A percentile compares a stretch with the other conserved stretches of the same genome.
Conservation (phyloP, 1,140 invertebrate genomes). For the Drosophila setifemur region DNA sequence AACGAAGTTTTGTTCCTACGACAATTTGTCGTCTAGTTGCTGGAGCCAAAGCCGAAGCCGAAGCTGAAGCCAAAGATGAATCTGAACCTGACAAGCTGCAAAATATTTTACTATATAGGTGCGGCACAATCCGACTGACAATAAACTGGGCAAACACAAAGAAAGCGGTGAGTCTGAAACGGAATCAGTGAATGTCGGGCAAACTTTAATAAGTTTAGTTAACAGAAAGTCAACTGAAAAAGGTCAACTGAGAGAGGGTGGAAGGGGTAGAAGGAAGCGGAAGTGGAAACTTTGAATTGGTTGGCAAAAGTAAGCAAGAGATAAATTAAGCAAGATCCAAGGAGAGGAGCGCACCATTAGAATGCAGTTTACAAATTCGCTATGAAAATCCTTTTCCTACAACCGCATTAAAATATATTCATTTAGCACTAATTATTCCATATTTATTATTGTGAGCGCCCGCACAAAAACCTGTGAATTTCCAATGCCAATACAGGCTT, state of each 20-base stretch:
- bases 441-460: background rate
- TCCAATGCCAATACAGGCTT: background rate
- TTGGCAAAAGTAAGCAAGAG: background rate
- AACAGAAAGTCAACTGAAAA: constrained; percentile 21
- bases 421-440: no score
- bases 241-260: background rate
- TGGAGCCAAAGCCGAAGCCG: constrained; percentile 16
- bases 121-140: constrained; percentile 11
- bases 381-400: no score
- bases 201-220: constrained; percentile 35
- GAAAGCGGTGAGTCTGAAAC: background rate
- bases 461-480: constrained; percentile 20
- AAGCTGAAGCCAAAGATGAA: constrained; percentile 2
- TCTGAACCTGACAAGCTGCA: constrained; percentile 28
- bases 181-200: constrained; percentile 24
- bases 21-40: constrained; percentile 38
- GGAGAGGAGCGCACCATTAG: no score
- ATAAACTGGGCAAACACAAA: constrained; percentile 18
- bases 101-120: constrained; percentile 43
- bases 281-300: background rate
- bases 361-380: no score
- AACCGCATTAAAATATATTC: no score
- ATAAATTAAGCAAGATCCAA: no score
- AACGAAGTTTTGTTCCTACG: constrained; percentile 46
- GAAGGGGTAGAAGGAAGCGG: background rate